Base-by-base conservation (phyloP, 2,888 invertebrate species). In the Crematogaster levior region DNA sequence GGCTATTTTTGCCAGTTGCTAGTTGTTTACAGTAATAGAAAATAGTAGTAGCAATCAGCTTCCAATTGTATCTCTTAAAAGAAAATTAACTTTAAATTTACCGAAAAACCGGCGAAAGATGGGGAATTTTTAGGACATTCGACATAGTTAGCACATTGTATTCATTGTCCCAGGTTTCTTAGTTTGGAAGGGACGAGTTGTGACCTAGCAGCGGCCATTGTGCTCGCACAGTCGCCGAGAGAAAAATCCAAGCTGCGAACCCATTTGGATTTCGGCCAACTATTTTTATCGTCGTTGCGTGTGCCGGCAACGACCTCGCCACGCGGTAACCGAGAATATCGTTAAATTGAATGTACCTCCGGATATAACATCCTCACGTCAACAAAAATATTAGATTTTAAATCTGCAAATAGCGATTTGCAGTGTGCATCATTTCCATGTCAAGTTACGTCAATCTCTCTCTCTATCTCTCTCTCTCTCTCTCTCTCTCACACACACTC, bases 271-370 rank as follows among this genome's bases (percentile, higher is more conserved):
- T 81, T 53, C 18, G 75, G 83, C 89, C 89, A 89, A 86, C 84
- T 89, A 87, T 89, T 90, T 90, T 89, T 90, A 89, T 90, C 87
- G 82, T 18, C 74, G 80, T 86, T 85, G 88, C 86, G 89, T 88
- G 82, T 77, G 66, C 82, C 82, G 81, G 81, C 88, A 51, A 81
- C 73, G 46, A 66, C 77, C 83, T 73, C 75, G 10, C 81, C 48
- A 65, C 83, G 82, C 84, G 74, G 82, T 82, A 81, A 84, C 83
- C 83, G 84, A 61, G 80, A 82, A 83, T 90, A 85, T 84, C 82
- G 84, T 83, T 84, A 89, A 89, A 89, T 88, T 90, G 85, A 90
- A 89, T 86, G 74, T 83, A 85, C 81, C 85, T 73, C 40, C 53
- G 74, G 68, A 63, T 43, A 30, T 53, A 56, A 70, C 72, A 60